phyloP scores from a whole-genome alignment of 2,888 invertebrate genomes.

The Cyaniris semiargus region DNA sequence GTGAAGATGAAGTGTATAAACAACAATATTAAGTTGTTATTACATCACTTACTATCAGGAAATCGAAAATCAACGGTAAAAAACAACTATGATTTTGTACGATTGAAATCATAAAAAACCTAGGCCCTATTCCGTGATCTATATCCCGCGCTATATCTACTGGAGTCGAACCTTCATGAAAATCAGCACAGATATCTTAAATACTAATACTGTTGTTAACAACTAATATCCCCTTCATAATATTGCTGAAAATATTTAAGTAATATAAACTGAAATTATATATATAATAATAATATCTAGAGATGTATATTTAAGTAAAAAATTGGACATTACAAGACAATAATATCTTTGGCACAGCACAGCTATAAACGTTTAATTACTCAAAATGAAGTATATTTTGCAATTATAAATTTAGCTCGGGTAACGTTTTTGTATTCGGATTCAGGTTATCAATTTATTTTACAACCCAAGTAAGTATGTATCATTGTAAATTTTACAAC shows the following conservation, averaged over 20 bases:
- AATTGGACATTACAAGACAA: neutral
- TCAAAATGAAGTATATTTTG: neutral
- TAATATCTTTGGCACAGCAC: neutral
- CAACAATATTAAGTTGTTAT: neutral
- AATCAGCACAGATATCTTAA: too few relatives aligned
- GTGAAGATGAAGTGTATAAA: neutral
- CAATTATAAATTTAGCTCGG: slow-evolving; percentile 14
- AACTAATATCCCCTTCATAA: too few relatives aligned
- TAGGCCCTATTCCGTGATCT: neutral
- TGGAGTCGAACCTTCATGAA: neutral
- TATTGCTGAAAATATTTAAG: too few relatives aligned
- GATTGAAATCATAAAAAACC: neutral
- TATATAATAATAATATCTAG: neutral
- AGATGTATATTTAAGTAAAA: neutral
- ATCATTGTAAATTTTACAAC: slow-evolving; percentile 4
- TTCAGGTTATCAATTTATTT: neutral
- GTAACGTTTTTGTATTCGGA: neutral
- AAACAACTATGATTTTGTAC: neutral
- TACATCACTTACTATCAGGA: neutral
- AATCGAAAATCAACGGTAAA: neutral
- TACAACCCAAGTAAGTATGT: neutral
- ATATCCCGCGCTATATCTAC: too few relatives aligned
- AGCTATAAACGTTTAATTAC: slow-evolving; percentile 4
- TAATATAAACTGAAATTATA: too few relatives aligned
- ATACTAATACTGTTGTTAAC: too few relatives aligned